Evolutionary conservation across 2,113 vertebrate genomes (phyloP).

Genomic region (Entomyzon cyanotis): DNA sequence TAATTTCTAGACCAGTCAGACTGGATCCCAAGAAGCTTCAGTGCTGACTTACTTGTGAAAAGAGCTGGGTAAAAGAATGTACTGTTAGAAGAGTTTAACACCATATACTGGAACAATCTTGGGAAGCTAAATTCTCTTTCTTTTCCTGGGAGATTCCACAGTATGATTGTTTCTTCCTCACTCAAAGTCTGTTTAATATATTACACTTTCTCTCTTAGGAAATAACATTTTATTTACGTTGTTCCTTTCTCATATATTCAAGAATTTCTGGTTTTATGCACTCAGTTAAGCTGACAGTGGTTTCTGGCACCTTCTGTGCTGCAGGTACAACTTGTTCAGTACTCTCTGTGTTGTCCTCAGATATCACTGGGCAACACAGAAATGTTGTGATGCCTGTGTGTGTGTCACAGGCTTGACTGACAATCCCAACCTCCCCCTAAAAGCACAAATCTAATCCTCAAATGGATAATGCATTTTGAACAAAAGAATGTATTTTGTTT

Average conservation of each 20-base stretch:
- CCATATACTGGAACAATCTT: neutral
- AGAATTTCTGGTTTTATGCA: neutral
- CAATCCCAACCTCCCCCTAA: neutral
- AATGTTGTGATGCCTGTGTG: neutral
- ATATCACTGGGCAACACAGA: neutral
- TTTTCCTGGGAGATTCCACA: conserved; percentile 11
- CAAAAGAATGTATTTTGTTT: neutral
- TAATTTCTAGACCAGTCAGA: neutral
- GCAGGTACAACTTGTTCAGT: conserved; percentile 17
- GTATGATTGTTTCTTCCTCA: neutral
- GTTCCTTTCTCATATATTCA: neutral
- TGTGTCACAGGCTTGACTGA: neutral
- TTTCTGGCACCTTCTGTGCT: neutral
- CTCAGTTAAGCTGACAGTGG: neutral
- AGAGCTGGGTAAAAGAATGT: neutral
- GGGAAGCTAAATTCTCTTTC: neutral
- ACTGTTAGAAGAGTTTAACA: neutral
- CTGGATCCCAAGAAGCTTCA: neutral
- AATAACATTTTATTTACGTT: conserved; percentile 43
- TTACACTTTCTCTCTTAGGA: conserved; percentile 19
- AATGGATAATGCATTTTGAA: neutral
- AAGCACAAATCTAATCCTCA: neutral
- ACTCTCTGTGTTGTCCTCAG: neutral
- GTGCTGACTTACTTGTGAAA: neutral
- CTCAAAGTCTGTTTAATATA: neutral